Percentiles rank a stretch among this genome's conserved stretches.
phyloP scores from a whole-genome alignment of 2,797 vertebrate species.

The Nyctibius grandis region DNA sequence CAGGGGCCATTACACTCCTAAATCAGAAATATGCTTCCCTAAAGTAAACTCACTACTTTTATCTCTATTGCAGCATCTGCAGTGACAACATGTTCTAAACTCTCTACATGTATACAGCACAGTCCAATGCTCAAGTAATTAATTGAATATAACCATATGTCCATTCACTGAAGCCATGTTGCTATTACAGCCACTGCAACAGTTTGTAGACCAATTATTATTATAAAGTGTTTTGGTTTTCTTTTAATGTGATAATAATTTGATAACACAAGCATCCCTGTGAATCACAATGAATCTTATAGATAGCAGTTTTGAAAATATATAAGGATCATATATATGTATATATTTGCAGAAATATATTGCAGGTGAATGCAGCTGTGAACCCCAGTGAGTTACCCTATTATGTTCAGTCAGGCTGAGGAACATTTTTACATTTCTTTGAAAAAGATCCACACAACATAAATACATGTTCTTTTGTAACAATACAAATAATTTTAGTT shows the following conservation, averaged over 20 bases:
- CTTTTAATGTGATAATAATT: neutral
- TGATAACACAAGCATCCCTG: neutral
- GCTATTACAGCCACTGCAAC: neutral
- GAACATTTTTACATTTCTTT: neutral
- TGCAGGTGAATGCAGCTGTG: neutral
- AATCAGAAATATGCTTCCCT: constrained; percentile 19
- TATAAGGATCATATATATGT: no score
- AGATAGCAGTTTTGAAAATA: neutral
- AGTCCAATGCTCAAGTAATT: constrained; percentile 13
- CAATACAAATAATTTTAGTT: neutral
- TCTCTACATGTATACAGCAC: neutral
- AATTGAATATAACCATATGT: neutral
- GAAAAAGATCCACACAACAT: neutral
- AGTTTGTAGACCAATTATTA: constrained; percentile 11
- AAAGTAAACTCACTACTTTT: neutral
- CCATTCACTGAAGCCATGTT: neutral
- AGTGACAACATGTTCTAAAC: constrained; percentile 28
- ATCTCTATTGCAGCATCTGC: constrained; percentile 5
- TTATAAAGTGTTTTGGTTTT: neutral
- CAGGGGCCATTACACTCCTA: constrained; percentile 2
- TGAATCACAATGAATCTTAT: neutral
- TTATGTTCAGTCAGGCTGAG: neutral
- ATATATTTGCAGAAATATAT: neutral
- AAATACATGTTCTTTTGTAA: neutral
- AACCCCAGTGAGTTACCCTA: neutral